These are phyloP conservation scores for Chamaetylas fuelleborni DNA, from an alignment of 2,113 vertebrate genomes.

Conservation along the genomic window DNA sequence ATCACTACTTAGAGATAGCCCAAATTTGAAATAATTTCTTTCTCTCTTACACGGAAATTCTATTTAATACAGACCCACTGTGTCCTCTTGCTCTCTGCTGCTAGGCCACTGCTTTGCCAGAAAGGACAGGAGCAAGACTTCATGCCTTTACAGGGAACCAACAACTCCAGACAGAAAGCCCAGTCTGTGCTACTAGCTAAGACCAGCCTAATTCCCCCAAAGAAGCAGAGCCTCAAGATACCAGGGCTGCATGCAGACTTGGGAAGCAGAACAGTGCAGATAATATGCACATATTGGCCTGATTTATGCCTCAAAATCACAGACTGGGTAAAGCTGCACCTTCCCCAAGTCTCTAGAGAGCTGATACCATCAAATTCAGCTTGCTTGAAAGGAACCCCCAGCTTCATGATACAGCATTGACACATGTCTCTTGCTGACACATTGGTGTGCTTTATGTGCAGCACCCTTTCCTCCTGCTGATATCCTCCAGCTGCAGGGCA, in stretches of 20 bases:
- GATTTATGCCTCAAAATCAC: neutral
- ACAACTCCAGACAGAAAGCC: neutral
- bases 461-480: slow-evolving; percentile 65
- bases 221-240: neutral
- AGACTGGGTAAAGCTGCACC: neutral
- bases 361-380: neutral
- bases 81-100: neutral
- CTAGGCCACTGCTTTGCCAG: neutral
- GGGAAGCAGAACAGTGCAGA: neutral
- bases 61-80: neutral
- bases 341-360: neutral
- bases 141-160: neutral
- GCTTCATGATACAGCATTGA: neutral
- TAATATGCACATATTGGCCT: neutral
- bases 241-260: neutral
- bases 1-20: neutral
- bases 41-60: neutral
- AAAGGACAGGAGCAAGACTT: neutral
- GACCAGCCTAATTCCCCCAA: neutral
- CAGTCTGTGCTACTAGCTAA: neutral
- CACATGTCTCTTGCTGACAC: neutral
- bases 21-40: neutral
- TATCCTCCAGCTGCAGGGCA: slow-evolving; percentile 68
- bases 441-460: slow-evolving; percentile 39
- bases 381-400: neutral